Base-by-base conservation (phyloP, 2,888 invertebrate genomes). In the Strigamia transsilvanica region DNA sequence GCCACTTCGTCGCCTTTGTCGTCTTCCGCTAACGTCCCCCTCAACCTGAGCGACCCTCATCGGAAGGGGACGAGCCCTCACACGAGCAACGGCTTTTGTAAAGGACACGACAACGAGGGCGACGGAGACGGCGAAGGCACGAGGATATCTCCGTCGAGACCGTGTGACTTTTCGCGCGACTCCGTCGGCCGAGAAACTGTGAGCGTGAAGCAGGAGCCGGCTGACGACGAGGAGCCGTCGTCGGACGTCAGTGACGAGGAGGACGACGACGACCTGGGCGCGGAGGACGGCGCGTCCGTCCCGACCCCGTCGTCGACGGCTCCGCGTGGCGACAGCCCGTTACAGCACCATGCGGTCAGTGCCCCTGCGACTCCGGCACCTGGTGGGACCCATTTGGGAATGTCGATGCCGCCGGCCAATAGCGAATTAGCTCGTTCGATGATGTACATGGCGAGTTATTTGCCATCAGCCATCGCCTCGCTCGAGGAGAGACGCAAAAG, bases 371-470 rank as follows among this genome's bases (percentile, higher is more conserved):
- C 79, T 41, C 79, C 42, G 18, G 42, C 41, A 79, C 42, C 79
- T 15, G 79, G 73, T 5, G 73, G 41, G 32, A 73, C 73, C 12
- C 73, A 23, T 73, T 13, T 79, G 78, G 78, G 61, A 56, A 79
- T 73, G 23, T 80, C 80, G 27, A 34, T 80, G 80, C 80, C 41
- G 13, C 80, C 82, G 18, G 38, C 83, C 32, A 82, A 38, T 41
- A 79, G 51, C 41, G 83, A 82, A 82, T 56, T 83, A 61, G 80
- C 81, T 66, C 82, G 80, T 51, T 83, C 82, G 83, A 94, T 95
- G 85, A 94, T 95, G 94, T 95, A 95, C 87, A 95, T 95, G 95
- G 94, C 94, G 86, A 94, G 94, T 87, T 95, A 95, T 87, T 93
- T 95, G 86, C 93, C 93, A 15, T 87, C 87, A 87, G 88, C 94